These are phyloP conservation scores for Chrysochloris asiatica DNA, from an alignment of 2,113 vertebrate genomes.

Conservation along the genomic window DNA sequence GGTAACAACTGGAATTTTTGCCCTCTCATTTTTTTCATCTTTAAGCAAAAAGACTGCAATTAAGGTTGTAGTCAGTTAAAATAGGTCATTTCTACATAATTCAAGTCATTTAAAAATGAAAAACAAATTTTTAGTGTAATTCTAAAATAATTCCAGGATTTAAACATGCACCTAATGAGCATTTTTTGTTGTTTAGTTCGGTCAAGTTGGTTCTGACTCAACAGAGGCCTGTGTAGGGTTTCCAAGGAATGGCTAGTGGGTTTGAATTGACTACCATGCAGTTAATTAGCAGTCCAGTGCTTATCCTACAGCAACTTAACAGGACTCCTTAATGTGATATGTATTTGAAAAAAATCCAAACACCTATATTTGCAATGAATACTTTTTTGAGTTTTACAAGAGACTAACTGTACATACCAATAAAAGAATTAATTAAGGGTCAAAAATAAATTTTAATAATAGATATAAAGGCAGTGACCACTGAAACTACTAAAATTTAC, in stretches of 20 bases:
- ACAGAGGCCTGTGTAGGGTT: too few species aligned
- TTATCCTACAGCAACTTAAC: too few species aligned
- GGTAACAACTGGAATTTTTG: neutral
- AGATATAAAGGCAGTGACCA: neutral
- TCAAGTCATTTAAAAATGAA: slow-evolving; percentile 32
- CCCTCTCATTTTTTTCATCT: neutral
- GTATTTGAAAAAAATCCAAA: slow-evolving; percentile 72
- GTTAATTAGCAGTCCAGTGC: neutral
- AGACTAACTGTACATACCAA: slow-evolving; percentile 18
- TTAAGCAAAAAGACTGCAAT: neutral
- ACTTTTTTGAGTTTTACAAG: slow-evolving; percentile 79
- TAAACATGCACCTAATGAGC: too few species aligned
- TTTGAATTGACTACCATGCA: too few species aligned
- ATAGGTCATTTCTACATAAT: neutral
- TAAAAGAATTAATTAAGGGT: neutral
- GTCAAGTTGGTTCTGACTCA: too few species aligned
- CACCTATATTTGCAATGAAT: slow-evolving; percentile 15
- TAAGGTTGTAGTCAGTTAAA: neutral
- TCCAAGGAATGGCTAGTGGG: too few species aligned
- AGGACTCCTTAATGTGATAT: neutral
- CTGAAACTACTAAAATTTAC: neutral
- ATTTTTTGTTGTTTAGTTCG: too few species aligned
- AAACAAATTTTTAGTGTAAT: neutral
- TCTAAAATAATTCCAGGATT: neutral
- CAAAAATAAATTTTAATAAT: neutral